phyloP scores from a whole-genome alignment of 2,113 vertebrate species.

The Lipophrys pholis region DNA sequence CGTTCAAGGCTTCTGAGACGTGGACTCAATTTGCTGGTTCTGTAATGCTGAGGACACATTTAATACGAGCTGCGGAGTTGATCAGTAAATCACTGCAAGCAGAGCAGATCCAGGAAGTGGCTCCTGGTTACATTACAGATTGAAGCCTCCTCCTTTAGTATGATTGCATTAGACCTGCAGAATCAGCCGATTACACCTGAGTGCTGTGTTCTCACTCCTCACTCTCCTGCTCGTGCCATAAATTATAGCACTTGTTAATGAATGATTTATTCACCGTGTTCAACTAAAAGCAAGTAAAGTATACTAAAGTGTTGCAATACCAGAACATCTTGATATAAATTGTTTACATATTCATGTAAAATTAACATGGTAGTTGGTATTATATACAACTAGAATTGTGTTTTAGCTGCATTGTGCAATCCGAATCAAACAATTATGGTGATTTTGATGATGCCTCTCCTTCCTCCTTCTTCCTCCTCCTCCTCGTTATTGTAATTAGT shows the following conservation, averaged over 20 bases:
- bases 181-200: conserved; percentile 6
- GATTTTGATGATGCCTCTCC: too few species aligned
- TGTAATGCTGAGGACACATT: conserved; percentile 35
- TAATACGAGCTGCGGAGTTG: conserved; percentile 17
- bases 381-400: too few species aligned
- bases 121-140: conserved; percentile 36
- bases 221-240: background rate
- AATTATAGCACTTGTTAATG: background rate
- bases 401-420: too few species aligned
- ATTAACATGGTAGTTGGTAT: too few species aligned
- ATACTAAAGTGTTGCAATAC: too few species aligned
- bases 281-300: background rate
- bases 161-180: conserved; percentile 7
- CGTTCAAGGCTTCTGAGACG: conserved; percentile 38
- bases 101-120: conserved; percentile 15
- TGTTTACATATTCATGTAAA: too few species aligned
- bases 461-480: too few species aligned
- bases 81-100: conserved; percentile 41
- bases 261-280: background rate
- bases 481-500: too few species aligned
- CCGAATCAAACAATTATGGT: too few species aligned
- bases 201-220: conserved; percentile 1
- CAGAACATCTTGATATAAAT: too few species aligned
- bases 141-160: conserved; percentile 22
- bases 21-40: conserved; percentile 33